phyloP scores from a whole-genome alignment of 1,140 invertebrate genomes.

The Phortica variegata region DNA sequence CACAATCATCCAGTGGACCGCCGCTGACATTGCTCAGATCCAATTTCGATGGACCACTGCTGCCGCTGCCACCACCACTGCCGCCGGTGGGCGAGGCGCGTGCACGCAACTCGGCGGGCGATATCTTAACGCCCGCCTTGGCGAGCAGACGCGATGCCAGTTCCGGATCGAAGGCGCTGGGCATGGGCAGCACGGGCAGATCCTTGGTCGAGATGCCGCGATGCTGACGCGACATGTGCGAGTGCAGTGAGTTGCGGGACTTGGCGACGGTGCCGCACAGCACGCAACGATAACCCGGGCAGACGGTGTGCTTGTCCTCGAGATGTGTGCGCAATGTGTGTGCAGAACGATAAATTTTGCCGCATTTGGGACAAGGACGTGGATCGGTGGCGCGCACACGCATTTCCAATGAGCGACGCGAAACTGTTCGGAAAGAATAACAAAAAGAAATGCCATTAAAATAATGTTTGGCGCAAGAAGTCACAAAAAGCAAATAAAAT shows the following conservation, averaged over 20 bases:
- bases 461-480: neutral
- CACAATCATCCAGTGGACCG: conserved; percentile 61
- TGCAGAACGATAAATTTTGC: conserved; percentile 88
- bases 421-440: conserved; percentile 59
- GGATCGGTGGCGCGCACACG: conserved; percentile 87
- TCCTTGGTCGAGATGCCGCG: conserved; percentile 90
- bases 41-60: conserved; percentile 72
- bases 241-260: conserved; percentile 85
- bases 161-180: conserved; percentile 84
- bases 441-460: neutral
- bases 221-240: conserved; percentile 89
- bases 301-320: conserved; percentile 90
- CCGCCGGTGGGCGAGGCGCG: conserved; percentile 77
- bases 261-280: conserved; percentile 90
- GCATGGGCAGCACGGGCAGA: conserved; percentile 86
- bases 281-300: conserved; percentile 86
- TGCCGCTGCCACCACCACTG: conserved; percentile 65
- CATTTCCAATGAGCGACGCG: conserved; percentile 76
- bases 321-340: conserved; percentile 86
- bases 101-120: conserved; percentile 76
- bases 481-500: neutral
- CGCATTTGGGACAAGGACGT: conserved; percentile 86
- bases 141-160: conserved; percentile 78
- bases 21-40: conserved; percentile 62
- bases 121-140: conserved; percentile 85